Percentiles rank a stretch among this genome's conserved stretches.
These are phyloP conservation scores for Fistularia tabacaria DNA, from an alignment of 2,797 vertebrate genomes.

Conservation along the genomic window DNA sequence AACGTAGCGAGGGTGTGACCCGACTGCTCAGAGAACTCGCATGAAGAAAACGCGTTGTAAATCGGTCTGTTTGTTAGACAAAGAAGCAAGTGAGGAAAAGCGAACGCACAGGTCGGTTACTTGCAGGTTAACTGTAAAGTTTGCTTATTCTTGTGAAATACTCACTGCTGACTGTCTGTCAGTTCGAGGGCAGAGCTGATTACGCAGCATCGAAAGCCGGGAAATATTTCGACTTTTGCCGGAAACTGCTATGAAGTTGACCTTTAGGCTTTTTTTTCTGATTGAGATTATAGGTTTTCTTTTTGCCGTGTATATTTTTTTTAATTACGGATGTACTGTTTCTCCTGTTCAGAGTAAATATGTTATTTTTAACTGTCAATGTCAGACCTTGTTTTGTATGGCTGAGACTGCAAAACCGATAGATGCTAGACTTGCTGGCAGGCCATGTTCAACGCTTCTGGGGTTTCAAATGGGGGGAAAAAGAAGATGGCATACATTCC, in stretches of 20 bases:
- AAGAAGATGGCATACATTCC: too few relatives aligned
- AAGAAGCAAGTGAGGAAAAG: not conserved
- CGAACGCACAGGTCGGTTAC: constrained; percentile 14
- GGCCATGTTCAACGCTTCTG: too few relatives aligned
- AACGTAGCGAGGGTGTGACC: constrained; percentile 13
- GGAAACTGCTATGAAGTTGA: constrained; percentile 1
- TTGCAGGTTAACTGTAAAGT: constrained; percentile 24
- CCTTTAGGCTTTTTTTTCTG: not conserved
- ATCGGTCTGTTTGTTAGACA: too few relatives aligned
- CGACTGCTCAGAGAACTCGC: constrained; percentile 15
- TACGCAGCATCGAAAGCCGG: constrained; percentile 4
- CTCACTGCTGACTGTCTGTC: constrained; percentile 25
- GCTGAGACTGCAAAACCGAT: not conserved
- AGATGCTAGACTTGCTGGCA: too few relatives aligned
- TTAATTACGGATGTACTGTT: not conserved
- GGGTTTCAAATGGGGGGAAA: too few relatives aligned
- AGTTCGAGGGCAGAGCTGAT: constrained; percentile 15
- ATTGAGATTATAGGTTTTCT: constrained; percentile 6
- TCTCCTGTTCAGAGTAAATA: constrained; percentile 2
- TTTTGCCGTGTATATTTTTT: not conserved
- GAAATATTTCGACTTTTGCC: constrained; percentile 9
- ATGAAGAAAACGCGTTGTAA: constrained; percentile 2
- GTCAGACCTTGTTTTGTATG: not conserved
- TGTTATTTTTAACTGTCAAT: not conserved
- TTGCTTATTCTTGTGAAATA: constrained; percentile 35